These are phyloP conservation scores for Ophion slaviceki DNA, from an alignment of 2,888 invertebrate genomes.

Conservation along the genomic window DNA sequence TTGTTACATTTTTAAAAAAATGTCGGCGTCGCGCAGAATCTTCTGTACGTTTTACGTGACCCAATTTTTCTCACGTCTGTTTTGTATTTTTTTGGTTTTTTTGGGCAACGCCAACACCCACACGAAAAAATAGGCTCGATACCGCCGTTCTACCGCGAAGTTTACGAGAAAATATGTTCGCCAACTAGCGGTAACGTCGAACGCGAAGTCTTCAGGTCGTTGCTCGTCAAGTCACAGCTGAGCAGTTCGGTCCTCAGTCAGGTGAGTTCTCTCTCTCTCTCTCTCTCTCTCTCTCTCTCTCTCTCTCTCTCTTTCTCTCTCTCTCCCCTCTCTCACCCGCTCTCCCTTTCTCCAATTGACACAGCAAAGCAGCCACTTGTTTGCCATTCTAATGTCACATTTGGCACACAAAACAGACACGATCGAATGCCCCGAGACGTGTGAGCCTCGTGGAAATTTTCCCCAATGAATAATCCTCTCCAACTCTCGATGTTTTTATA, in stretches of 20 bases:
- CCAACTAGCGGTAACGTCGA: conserved; percentile 85
- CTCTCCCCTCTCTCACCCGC: background rate
- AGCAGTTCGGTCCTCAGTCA: conserved; percentile 84
- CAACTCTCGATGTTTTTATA: too few species aligned
- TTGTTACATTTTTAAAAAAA: too few species aligned
- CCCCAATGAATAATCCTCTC: background rate
- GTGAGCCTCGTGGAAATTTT: background rate
- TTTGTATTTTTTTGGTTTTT: conserved; percentile 12
- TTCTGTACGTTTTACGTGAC: too few species aligned
- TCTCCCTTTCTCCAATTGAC: background rate
- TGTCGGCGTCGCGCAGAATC: too few species aligned
- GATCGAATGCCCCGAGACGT: background rate
- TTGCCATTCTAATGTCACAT: conserved; percentile 14
- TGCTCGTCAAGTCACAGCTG: conserved; percentile 85
- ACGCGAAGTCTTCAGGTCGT: conserved; percentile 85
- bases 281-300: conserved; percentile 3
- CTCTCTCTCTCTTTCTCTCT: conserved; percentile 13
- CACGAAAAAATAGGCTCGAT: conserved; percentile 82
- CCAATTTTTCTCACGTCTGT: conserved; percentile 30
- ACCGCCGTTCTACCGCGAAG: conserved; percentile 85
- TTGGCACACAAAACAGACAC: conserved; percentile 8
- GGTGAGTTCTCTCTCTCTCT: conserved; percentile 74
- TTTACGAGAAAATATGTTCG: conserved; percentile 85
- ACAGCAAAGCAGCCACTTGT: conserved; percentile 15
- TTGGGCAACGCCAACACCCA: background rate